Base-by-base conservation (phyloP, 2,888 invertebrate genomes). In the Dyspetes luteomarginatus region DNA sequence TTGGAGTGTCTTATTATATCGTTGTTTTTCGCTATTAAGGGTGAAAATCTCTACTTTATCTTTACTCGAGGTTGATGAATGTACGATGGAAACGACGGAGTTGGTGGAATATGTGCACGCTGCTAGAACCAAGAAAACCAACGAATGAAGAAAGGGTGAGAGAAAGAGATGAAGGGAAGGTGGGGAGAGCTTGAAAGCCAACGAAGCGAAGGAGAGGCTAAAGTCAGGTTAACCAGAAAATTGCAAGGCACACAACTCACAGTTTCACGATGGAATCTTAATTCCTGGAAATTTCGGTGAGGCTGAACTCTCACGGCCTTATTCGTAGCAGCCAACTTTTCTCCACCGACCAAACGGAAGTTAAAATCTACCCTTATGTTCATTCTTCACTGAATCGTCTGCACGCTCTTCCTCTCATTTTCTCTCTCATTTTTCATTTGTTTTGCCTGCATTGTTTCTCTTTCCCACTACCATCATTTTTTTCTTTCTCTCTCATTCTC, bases 251-350 rank as follows among this genome's bases (percentile, higher is more conserved):
- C 85, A 88, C 87, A 89, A 89, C 85, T 86, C 86, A 58, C 74
- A 82, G 81, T 83, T 85, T 82, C 84, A 85, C 84, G 85, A 87
- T 88, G 87, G 89, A 89, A 89, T 89, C 89, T 89, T 88, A 88
- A 89, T 87, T 89, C 86, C 74, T 22, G 56, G 62, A 41, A 77
- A 62, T 73, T 82, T 74, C 71, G 80, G 72, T 41, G 71, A 56
- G 43, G 77, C 68, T 69, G 67, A 73, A 73, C 64, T 77, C 68
- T 64, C 64, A 30, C 68, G 68, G 17, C 15, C n/a, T n/a, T n/a
- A n/a, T 17, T 30, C 19, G 41, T 26, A 45, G 43, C 58, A 50
- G 45, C 71, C 56, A 30, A 74, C 73, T 52, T 56, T 74, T 28
- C 60, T 72, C 30, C 26, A 58, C 48, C 50, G 58, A 68, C 60